Evolutionary conservation across 2,113 vertebrate genomes (phyloP).

Genomic region (Cephalopterus ornatus): DNA sequence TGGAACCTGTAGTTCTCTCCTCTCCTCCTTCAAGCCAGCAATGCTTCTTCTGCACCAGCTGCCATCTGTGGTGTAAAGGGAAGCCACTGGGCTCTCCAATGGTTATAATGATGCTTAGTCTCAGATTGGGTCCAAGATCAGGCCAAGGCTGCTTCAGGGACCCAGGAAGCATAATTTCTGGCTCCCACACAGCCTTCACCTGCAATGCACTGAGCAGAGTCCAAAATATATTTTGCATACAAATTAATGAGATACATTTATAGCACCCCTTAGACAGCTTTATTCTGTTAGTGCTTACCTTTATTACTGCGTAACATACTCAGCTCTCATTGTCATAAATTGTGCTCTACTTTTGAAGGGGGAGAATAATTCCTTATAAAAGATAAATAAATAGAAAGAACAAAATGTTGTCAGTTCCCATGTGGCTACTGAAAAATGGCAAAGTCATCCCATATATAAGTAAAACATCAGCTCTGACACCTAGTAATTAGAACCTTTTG

Average conservation of each 20-base stretch:
- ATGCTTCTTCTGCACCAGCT: background rate
- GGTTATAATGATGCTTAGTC: background rate
- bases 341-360: slow-evolving; percentile 50
- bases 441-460: background rate
- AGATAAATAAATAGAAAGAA: slow-evolving; percentile 37
- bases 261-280: slow-evolving; percentile 63
- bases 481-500: background rate
- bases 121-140: background rate
- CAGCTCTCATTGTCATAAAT: slow-evolving; percentile 56
- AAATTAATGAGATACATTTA: slow-evolving; percentile 68
- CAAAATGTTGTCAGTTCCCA: background rate
- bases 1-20: background rate
- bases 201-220: slow-evolving; percentile 46
- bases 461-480: background rate
- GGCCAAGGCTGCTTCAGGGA: slow-evolving; percentile 11
- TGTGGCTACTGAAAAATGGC: background rate
- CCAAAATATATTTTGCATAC: slow-evolving; percentile 68
- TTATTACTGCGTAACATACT: slow-evolving; percentile 64
- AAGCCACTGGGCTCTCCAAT: background rate
- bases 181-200: slow-evolving; percentile 37
- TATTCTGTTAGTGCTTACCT: slow-evolving; percentile 67
- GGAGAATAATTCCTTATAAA: slow-evolving; percentile 30
- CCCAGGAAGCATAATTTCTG: slow-evolving; percentile 14
- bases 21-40: background rate
- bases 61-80: background rate